These are phyloP conservation scores for Latheticus oryzae DNA, from an alignment of 2,888 invertebrate genomes.

Conservation along the genomic window DNA sequence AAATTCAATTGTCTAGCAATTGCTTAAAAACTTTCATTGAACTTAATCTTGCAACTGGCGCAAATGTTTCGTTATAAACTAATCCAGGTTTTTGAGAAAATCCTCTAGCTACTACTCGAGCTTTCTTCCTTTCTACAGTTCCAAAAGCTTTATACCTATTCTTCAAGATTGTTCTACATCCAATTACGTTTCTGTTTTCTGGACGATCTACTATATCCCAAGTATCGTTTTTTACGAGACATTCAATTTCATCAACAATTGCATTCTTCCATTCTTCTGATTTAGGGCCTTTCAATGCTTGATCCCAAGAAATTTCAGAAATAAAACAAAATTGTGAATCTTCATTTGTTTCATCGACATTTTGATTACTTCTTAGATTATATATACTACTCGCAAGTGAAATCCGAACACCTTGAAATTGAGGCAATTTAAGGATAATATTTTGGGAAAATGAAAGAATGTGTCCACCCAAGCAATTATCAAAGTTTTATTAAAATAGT, in stretches of 20 bases:
- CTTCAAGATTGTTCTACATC: slow-evolving; percentile 46
- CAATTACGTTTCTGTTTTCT: slow-evolving; percentile 41
- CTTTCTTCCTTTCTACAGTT: slow-evolving; percentile 46
- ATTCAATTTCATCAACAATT: slow-evolving; percentile 42
- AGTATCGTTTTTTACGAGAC: slow-evolving; percentile 45
- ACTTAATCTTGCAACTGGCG: slow-evolving; percentile 49
- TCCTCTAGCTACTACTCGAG: slow-evolving; percentile 53
- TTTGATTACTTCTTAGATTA: no score
- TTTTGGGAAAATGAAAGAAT: no score
- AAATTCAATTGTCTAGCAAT: no score
- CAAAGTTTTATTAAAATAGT: no score
- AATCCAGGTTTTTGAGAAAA: slow-evolving; percentile 50
- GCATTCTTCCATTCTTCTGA: slow-evolving; percentile 42
- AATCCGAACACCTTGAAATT: no score
- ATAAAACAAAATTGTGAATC: slow-evolving; percentile 6
- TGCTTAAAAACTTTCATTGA: slow-evolving; percentile 48
- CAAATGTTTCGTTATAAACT: slow-evolving; percentile 51
- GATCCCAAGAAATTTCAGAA: slow-evolving; percentile 32
- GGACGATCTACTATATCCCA: slow-evolving; percentile 48
- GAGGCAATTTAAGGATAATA: no score
- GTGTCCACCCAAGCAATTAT: no score
- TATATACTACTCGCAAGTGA: no score
- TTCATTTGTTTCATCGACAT: neutral
- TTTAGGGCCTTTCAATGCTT: slow-evolving; percentile 35
- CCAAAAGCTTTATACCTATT: slow-evolving; percentile 46